phyloP scores from a whole-genome alignment of 2,113 vertebrate species.

The Oriolus oriolus region DNA sequence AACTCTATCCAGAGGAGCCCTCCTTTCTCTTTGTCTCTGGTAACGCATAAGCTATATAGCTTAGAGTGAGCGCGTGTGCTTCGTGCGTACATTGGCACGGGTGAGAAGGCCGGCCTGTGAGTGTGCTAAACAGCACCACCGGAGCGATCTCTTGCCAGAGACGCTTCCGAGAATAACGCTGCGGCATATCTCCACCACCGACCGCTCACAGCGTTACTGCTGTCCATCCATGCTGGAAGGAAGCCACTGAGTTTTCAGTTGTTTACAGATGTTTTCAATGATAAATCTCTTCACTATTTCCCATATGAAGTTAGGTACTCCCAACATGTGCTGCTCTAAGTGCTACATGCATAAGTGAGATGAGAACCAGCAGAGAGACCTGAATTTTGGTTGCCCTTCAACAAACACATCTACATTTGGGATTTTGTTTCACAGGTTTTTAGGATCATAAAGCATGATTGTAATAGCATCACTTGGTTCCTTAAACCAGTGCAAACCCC shows the following conservation, averaged over 20 bases:
- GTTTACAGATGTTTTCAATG: not conserved
- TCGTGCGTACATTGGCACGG: too few species aligned
- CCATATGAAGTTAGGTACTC: not conserved
- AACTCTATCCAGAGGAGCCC: too few species aligned
- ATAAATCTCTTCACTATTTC: not conserved
- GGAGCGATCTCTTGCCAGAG: too few species aligned
- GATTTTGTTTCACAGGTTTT: not conserved
- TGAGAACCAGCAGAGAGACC: accelerated
- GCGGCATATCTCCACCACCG: too few species aligned
- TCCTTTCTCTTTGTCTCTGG: too few species aligned
- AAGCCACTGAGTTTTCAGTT: not conserved
- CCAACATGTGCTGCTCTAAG: not conserved
- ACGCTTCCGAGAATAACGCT: too few species aligned
- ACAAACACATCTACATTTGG: not conserved
- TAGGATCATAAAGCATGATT: not conserved
- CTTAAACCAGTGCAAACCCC: not conserved
- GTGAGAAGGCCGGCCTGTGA: too few species aligned
- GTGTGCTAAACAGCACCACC: too few species aligned
- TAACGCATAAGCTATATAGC: too few species aligned
- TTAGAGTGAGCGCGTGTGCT: too few species aligned
- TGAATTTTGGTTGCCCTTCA: not conserved
- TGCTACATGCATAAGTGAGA: not conserved
- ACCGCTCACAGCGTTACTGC: too few species aligned
- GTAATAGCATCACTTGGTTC: not conserved
- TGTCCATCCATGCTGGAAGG: not conserved